Base-by-base conservation (phyloP, 2,797 vertebrate genomes). In the Eulemur rubriventer region DNA sequence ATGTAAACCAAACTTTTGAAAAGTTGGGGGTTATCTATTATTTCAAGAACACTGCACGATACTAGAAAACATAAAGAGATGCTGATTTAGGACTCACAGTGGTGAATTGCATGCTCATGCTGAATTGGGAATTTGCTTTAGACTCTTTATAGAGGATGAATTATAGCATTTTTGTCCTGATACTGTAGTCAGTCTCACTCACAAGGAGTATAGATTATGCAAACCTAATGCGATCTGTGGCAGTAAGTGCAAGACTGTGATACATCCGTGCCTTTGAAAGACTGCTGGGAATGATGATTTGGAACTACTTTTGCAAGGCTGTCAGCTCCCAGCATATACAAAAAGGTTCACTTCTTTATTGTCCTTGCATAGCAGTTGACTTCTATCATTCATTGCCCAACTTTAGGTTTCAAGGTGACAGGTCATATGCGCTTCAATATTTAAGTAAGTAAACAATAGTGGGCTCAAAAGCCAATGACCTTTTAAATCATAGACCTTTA, bases 371-470 rank as follows among this genome's bases (percentile, higher is more conserved):
- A 92, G 95, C 80, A 55, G 88, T 96, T 98, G 96, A 98, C 96
- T 96, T 92, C 95, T 97, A 96, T 90, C 78, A 91, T 81, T 96
- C 79, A 95, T 94, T 84, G 33, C 93, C 95, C 95, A 96, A 95
- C 87, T 97, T 96, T 94, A 95, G 63, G 97, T 98, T 98, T 96
- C 97, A 97, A 96, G 97, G 95, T 97, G 96, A 98, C 92, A 91
- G 95, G 97, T 98, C 96, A 98, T 63, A 97, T 97, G 97, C 95
- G 95, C 97, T 98, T 96, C 97, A 97, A 95, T 95, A 98, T 80
- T 97, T 98, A 98, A 97, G 96, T 90, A 97, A 96, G 98, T 93
- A 97, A 98, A 98, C 95, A 95, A 95, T 97, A 97, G 96, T 98
- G 96, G 97, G 94, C 94, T 97, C 97, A 97, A 97, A 98, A 98